These are phyloP conservation scores for Anastrepha ludens DNA, from an alignment of 1,140 invertebrate genomes.

Conservation along the genomic window DNA sequence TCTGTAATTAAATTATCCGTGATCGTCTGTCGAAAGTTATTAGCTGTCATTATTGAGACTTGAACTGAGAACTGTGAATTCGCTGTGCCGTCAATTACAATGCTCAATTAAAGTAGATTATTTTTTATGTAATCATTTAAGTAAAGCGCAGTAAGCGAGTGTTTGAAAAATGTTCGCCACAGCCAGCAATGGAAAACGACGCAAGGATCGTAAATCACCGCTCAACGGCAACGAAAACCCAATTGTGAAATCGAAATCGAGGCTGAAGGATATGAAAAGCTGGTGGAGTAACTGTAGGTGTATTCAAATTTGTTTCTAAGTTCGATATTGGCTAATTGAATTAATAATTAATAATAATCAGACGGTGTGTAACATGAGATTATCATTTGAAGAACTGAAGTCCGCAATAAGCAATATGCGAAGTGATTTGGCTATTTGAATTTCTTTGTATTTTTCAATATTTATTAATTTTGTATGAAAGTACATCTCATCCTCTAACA, in stretches of 20 bases:
- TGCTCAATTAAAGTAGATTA: not conserved
- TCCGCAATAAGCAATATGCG: too few species aligned
- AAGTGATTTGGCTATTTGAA: too few species aligned
- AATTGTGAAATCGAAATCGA: constrained; percentile 57
- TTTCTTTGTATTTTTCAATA: too few species aligned
- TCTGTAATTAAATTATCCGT: constrained; percentile 23
- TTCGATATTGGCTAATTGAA: too few species aligned
- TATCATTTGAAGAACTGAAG: too few species aligned
- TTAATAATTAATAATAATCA: too few species aligned
- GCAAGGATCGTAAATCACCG: not conserved
- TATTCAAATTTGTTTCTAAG: not conserved
- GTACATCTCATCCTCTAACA: too few species aligned
- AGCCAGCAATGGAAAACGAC: not conserved
- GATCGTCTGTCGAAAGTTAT: not conserved
- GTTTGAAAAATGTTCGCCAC: constrained; percentile 2
- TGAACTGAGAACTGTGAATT: not conserved
- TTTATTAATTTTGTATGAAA: too few species aligned
- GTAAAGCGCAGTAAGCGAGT: not conserved
- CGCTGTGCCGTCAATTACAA: not conserved
- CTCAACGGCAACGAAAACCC: not conserved
- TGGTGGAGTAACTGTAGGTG: constrained; percentile 69
- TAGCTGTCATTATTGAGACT: not conserved
- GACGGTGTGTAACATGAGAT: too few species aligned
- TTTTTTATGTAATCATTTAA: not conserved
- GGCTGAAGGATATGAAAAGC: constrained; percentile 62